A percentile compares a stretch with the other conserved stretches of the same genome.
These are phyloP conservation scores for Eupeodes luniger DNA, from an alignment of 2,888 invertebrate genomes.

Conservation along the genomic window DNA sequence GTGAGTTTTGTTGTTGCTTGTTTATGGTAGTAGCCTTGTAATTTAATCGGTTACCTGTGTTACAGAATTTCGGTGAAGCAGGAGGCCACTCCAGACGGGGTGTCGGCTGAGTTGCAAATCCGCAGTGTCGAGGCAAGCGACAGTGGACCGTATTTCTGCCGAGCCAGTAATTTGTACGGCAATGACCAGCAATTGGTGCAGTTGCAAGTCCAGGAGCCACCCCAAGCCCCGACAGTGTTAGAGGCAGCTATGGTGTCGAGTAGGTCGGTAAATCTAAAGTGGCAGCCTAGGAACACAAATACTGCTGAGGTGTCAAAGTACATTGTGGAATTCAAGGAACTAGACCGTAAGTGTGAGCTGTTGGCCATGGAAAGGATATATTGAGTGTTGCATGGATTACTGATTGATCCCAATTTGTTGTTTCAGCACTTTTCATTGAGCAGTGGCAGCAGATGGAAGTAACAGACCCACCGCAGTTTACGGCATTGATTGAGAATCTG, in stretches of 20 bases:
- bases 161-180: conserved; percentile 90
- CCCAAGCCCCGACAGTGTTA: conserved; percentile 88
- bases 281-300: conserved; percentile 89
- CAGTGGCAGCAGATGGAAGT: conserved; percentile 89
- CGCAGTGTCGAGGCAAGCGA: conserved; percentile 88
- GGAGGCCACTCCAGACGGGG: conserved; percentile 89
- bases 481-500: conserved; percentile 88
- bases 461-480: conserved; percentile 87
- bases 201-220: conserved; percentile 90
- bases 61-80: conserved; percentile 87
- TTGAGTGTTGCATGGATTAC: conserved; percentile 16
- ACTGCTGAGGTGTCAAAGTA: conserved; percentile 89
- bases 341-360: conserved; percentile 85
- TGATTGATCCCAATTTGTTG: conserved; percentile 26
- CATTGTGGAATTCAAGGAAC: conserved; percentile 88
- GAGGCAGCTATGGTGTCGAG: conserved; percentile 89
- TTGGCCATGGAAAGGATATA: neutral
- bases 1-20: conserved; percentile 80
- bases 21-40: conserved; percentile 60
- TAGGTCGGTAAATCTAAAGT: conserved; percentile 90
- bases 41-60: conserved; percentile 66
- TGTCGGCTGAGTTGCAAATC: conserved; percentile 89
- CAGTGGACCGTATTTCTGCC: conserved; percentile 91
- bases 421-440: conserved; percentile 81
- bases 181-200: conserved; percentile 90